These are phyloP conservation scores for Pogonophryne albipinna DNA, from an alignment of 2,797 vertebrate species.

Conservation along the genomic window DNA sequence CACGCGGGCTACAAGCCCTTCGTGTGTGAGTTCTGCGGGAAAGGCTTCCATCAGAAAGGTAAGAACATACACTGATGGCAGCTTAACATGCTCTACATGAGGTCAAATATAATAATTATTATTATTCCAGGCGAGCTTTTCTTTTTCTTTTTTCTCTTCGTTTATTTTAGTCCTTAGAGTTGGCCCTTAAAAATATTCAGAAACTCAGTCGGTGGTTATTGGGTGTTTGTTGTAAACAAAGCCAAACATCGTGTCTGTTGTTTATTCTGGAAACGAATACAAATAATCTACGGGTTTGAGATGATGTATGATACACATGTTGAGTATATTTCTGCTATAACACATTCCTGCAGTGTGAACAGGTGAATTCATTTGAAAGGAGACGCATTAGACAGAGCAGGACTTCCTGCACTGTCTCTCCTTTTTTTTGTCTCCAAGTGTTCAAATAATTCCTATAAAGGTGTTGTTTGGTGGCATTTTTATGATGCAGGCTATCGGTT, in stretches of 20 bases:
- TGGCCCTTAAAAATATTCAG: too few species aligned
- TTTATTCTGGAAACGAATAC: too few species aligned
- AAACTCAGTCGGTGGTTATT: too few species aligned
- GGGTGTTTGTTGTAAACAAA: too few species aligned
- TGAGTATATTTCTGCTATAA: neutral
- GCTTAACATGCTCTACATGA: neutral
- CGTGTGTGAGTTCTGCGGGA: slow-evolving; percentile 96
- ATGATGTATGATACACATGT: too few species aligned
- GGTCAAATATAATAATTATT: neutral
- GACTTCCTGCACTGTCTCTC: neutral
- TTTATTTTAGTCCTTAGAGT: too few species aligned
- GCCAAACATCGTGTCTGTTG: too few species aligned
- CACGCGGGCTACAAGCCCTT: slow-evolving; percentile 98
- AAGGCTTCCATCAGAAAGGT: slow-evolving; percentile 99
- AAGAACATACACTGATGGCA: neutral
- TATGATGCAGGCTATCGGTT: neutral
- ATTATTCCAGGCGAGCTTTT: too few species aligned
- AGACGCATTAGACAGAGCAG: neutral
- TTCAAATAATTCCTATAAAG: neutral
- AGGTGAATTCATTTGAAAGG: neutral
- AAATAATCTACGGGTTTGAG: too few species aligned
- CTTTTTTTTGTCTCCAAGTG: neutral
- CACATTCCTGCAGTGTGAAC: neutral
- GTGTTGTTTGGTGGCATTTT: neutral
- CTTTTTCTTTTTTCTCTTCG: too few species aligned